Conservation (phyloP, 2,888 invertebrate genomes). For the Notodonta ziczac region DNA sequence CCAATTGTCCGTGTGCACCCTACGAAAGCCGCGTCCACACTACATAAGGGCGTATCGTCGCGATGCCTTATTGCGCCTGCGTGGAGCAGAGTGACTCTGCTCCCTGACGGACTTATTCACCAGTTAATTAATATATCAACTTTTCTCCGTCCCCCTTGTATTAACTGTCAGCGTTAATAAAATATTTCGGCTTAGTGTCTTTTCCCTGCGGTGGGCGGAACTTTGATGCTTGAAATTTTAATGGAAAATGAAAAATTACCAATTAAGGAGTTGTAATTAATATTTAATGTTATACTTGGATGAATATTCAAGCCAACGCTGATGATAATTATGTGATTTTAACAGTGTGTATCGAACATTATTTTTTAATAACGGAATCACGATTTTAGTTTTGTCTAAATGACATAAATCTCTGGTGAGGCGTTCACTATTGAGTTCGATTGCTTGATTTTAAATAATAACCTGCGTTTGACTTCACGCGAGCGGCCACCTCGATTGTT, state of each 20-base stretch:
- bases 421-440: too few relatives aligned
- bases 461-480: too few relatives aligned
- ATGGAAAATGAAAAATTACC: slow-evolving; percentile 18
- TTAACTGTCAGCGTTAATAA: slow-evolving; percentile 77
- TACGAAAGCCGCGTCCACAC: slow-evolving; percentile 64
- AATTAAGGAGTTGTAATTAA: slow-evolving; percentile 4
- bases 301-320: not conserved
- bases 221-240: slow-evolving; percentile 28
- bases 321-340: too few relatives aligned
- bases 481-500: too few relatives aligned
- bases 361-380: too few relatives aligned
- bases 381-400: too few relatives aligned
- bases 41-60: slow-evolving; percentile 75
- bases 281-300: not conserved
- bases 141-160: slow-evolving; percentile 72
- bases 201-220: slow-evolving; percentile 29
- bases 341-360: too few relatives aligned
- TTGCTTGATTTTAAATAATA: too few relatives aligned
- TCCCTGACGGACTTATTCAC: slow-evolving; percentile 78
- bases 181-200: slow-evolving; percentile 64
- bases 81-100: slow-evolving; percentile 77
- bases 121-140: slow-evolving; percentile 84
- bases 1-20: slow-evolving; percentile 53
- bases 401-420: too few relatives aligned
- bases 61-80: slow-evolving; percentile 71